Base-by-base conservation (phyloP, 1,140 invertebrate genomes). In the Babylonia areolata region DNA sequence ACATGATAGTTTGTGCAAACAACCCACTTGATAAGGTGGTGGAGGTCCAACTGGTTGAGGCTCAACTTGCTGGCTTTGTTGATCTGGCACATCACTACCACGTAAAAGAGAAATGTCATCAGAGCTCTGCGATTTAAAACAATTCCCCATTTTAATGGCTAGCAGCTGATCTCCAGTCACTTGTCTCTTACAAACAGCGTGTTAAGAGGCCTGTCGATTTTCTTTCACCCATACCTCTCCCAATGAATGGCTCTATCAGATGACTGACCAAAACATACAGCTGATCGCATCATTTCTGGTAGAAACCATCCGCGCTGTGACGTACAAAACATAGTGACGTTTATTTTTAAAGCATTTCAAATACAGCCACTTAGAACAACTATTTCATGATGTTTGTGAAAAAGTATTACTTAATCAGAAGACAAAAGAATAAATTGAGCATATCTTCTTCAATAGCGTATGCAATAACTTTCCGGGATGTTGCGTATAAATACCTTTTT, bases 21-120 rank as follows among this genome's bases (percentile, higher is more conserved):
- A 51, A 64, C 58, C 58, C 51, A 94, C 93, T 90, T 94, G 94
- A 88, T 95, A 95, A n/a, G 94, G 94, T 84, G 93, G 94, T 85
- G 94, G 94, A 35, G 94, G 94, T n/a, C 92, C 93, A 37, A 93
- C 89, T 46, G 92, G 84, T 64, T 87, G 86, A 71, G 92, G 91
- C 42, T 93, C 91, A 15, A 89, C 46, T 35, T 91, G 89, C 31
- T 90, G 89, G 77, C 87, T 89, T 40, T 94, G 46, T 51, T 77
- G 35, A 77, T 77, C 75, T 77, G 75, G 35, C 9, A 37, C 75
- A 77, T 77, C 93, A 87, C 85, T 92, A 39, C 93, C 94, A 81
- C 93, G 89, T 64, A 94, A 86, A 35, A 94, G 86, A 54, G 94
- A 94, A 87, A 94, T 94, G 87, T 94, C 94, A 86, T 94, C 94